Conservation (phyloP, 2,113 vertebrate species). For the Tetraodon nigroviridis region DNA sequence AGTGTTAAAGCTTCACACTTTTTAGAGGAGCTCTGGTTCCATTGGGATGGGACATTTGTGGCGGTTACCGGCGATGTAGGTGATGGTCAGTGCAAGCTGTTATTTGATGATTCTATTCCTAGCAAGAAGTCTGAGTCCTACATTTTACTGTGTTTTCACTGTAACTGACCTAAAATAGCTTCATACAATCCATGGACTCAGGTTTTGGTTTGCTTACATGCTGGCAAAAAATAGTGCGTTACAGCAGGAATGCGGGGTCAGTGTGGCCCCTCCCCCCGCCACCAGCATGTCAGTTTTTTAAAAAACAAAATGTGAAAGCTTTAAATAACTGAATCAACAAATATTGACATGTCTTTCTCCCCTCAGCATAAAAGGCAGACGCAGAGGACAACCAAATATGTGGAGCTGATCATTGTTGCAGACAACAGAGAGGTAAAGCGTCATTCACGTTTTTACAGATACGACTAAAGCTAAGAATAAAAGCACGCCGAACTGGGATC, state of each 20-base stretch:
- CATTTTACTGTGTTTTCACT: too few species aligned
- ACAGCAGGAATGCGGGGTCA: too few species aligned
- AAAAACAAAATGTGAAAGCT: not conserved
- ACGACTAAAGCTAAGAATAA: not conserved
- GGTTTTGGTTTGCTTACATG: too few species aligned
- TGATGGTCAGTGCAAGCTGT: not conserved
- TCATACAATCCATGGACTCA: too few species aligned
- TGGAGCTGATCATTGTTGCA: conserved; percentile 95
- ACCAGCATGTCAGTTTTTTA: too few species aligned
- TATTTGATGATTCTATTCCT: not conserved
- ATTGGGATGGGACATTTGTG: not conserved
- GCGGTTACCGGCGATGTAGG: not conserved
- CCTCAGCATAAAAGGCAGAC: conserved; percentile 86
- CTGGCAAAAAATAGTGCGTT: too few species aligned
- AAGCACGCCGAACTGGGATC: conserved; percentile 30
- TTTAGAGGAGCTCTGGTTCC: conserved; percentile 7
- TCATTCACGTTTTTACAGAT: conserved; percentile 8
- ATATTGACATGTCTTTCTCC: conserved; percentile 5
- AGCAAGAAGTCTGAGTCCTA: too few species aligned
- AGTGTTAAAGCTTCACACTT: conserved; percentile 6
- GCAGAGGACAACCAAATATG: conserved; percentile 91
- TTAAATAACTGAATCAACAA: not conserved
- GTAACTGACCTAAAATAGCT: too few species aligned
- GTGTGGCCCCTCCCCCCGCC: too few species aligned
- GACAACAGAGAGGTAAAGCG: conserved; percentile 94